Base-by-base conservation (phyloP, 2,888 invertebrate species). In the Diloba caeruleocephala region DNA sequence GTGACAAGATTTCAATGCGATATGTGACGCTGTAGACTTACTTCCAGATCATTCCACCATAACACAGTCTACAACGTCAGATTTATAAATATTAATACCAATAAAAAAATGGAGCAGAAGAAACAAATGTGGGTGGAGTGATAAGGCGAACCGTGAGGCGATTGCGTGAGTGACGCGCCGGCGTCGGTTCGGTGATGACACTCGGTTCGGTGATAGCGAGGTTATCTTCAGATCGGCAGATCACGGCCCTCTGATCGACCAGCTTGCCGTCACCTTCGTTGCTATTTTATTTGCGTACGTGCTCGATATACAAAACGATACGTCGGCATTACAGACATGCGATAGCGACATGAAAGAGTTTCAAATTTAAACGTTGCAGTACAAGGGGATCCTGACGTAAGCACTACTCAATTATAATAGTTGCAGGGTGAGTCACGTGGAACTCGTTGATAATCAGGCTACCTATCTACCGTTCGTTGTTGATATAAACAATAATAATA, bases 71-170 rank as follows among this genome's bases (percentile, higher is more conserved):
- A 29, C n/a, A 32, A 14, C 43, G 48, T 49, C 39, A 63, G 33
- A 14, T 5, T 17, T 5, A 17, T 17, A 17, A 17, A 57, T 69
- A 60, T 70, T 74, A 76, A 71, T 76, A 77, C 55, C 63, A 42
- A 37, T 42, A 53, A 64, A n/a, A n/a, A 76, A 68, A 43, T 64
- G 59, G 69, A 62, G 50, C 69, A 53, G 38, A 29, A 55, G 37
- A 60, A 55, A 56, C 41, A 50, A 53, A 46, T 19, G 25, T 19
- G 25, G 46, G 12, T 33, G 14, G 21, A 28, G 37, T n/a, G 62
- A 58, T 58, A 58, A 53, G 58, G 43, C 28, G 25, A n/a, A n/a
- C n/a, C n/a, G n/a, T n/a, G n/a, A 32, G 37, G 25, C 41, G 6
- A 38, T 12, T 15, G 25, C 34, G 34, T 34, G 48, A 49, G 19